These are phyloP conservation scores for Tetragnatha montana DNA, from an alignment of 2,888 invertebrate species.

Conservation along the genomic window DNA sequence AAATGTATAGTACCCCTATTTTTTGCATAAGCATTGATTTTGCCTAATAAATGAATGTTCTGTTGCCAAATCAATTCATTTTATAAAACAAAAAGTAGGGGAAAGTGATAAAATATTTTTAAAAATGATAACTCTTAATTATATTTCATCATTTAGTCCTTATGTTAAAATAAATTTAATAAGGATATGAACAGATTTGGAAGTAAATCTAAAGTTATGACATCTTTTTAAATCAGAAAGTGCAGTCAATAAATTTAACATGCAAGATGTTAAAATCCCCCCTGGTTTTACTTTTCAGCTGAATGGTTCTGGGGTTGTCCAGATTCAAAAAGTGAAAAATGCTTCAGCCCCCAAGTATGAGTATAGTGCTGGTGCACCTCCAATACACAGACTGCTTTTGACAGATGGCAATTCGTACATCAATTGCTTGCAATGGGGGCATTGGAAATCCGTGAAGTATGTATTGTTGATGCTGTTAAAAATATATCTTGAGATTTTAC, in stretches of 20 bases:
- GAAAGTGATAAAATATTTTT: too few relatives aligned
- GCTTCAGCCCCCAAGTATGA: constrained; percentile 92
- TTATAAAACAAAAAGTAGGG: too few relatives aligned
- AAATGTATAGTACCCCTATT: too few relatives aligned
- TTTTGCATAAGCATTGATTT: too few relatives aligned
- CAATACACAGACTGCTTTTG: constrained; percentile 88
- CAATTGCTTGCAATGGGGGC: constrained; percentile 86
- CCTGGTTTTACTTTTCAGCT: constrained; percentile 76
- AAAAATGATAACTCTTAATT: too few relatives aligned
- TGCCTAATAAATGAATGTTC: too few relatives aligned
- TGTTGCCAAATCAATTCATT: too few relatives aligned
- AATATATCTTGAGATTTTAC: not conserved
- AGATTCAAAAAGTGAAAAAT: constrained; percentile 91
- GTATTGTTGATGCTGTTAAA: not conserved
- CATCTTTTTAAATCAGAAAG: not conserved
- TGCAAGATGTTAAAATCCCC: too few relatives aligned
- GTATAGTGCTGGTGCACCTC: constrained; percentile 85
- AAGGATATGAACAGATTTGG: not conserved
- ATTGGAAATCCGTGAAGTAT: constrained; percentile 81
- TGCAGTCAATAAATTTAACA: too few relatives aligned
- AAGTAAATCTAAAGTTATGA: not conserved
- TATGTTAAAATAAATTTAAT: not conserved
- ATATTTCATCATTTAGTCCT: too few relatives aligned
- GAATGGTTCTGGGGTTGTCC: constrained; percentile 81
- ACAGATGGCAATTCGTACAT: constrained; percentile 89